A percentile compares a stretch with the other conserved stretches of the same genome.
Conservation (phyloP, 2,888 invertebrate genomes). For the Conomelus anceps region DNA sequence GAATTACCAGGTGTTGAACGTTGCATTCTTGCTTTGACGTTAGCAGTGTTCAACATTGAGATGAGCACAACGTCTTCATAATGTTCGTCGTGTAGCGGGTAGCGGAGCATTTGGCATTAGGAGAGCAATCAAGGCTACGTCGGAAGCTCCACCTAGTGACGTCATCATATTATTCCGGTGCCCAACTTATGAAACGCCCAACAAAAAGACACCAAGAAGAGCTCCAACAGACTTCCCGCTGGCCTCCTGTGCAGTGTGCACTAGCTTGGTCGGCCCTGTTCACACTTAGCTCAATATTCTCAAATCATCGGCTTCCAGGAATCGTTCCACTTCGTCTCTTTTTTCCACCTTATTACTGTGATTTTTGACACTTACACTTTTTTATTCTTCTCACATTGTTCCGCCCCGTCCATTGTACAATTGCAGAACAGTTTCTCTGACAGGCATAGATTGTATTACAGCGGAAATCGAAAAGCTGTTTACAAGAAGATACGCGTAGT, state of each 20-base stretch:
- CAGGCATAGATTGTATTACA: background rate
- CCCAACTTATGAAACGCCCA: constrained; percentile 11
- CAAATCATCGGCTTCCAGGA: constrained; percentile 13
- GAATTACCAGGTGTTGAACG: background rate
- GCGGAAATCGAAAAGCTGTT: background rate
- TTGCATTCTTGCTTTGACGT: no score
- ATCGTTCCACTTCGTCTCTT: background rate
- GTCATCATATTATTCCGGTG: constrained; percentile 7
- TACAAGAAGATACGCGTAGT: background rate
- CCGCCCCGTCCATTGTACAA: background rate
- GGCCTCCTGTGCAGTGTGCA: background rate
- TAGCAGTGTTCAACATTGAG: background rate
- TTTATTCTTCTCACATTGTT: background rate
- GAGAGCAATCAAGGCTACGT: constrained; percentile 6
- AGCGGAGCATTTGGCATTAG: constrained; percentile 1
- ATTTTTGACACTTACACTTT: background rate
- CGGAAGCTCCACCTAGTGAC: constrained; percentile 12
- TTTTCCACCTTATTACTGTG: background rate
- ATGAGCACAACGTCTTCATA: background rate
- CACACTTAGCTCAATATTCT: background rate
- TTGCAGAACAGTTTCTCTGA: background rate
- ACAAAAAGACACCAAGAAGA: background rate
- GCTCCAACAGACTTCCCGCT: background rate
- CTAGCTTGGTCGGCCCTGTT: background rate
- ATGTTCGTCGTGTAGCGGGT: no score